Evolutionary conservation across 2,113 vertebrate genomes (phyloP).

Genomic region (Carassius auratus): DNA sequence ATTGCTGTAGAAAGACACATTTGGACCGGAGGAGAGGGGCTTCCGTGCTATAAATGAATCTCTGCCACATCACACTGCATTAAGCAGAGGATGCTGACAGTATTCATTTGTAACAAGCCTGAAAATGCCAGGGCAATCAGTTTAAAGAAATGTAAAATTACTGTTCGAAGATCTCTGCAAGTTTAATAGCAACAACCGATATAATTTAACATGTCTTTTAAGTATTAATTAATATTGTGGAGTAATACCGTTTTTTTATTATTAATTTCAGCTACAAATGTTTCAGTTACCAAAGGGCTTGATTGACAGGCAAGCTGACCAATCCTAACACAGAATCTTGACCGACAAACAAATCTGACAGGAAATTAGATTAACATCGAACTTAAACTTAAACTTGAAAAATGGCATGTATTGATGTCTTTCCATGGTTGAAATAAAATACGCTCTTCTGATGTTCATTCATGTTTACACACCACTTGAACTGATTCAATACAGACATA

Average conservation of each 20-base stretch:
- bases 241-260: too few species aligned
- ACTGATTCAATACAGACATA: too few species aligned
- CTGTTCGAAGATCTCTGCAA: not conserved
- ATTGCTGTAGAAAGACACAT: constrained; percentile 53
- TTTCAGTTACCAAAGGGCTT: too few species aligned
- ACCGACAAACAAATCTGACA: too few species aligned
- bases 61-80: constrained; percentile 34
- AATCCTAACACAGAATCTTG: too few species aligned
- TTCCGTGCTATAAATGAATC: constrained; percentile 31
- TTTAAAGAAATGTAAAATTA: not conserved
- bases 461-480: too few species aligned
- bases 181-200: not conserved
- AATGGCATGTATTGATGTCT: too few species aligned
- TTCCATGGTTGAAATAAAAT: too few species aligned
- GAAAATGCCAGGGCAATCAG: not conserved
- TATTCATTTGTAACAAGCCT: not conserved
- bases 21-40: constrained; percentile 40
- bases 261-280: not conserved
- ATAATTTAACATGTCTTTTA: not conserved
- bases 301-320: too few species aligned
- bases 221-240: not conserved
- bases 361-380: too few species aligned
- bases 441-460: too few species aligned
- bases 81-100: constrained; percentile 23
- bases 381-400: too few species aligned